Evolutionary conservation across 2,113 vertebrate species (phyloP).

Genomic region (Bucco capensis): DNA sequence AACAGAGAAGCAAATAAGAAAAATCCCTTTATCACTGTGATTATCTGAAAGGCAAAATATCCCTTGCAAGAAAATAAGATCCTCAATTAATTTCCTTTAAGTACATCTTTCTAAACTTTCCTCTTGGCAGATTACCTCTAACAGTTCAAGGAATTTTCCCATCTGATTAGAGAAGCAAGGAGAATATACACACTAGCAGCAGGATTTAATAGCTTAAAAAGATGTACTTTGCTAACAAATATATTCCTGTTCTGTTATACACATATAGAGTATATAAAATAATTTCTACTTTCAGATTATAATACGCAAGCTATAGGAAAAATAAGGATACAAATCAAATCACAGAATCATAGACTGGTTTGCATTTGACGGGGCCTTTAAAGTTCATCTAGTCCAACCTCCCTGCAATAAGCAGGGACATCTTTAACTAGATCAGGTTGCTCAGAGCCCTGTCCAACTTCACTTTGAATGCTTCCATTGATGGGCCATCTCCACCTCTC

Average conservation of each 20-base stretch:
- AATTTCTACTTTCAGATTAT: not conserved
- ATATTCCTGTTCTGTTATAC: not conserved
- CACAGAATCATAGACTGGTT: not conserved
- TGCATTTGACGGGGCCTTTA: not conserved
- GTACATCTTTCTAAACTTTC: not conserved
- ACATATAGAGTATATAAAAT: too few species aligned
- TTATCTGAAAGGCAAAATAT: not conserved
- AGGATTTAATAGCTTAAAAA: not conserved
- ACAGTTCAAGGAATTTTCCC: not conserved
- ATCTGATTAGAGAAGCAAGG: not conserved
- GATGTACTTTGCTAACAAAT: not conserved
- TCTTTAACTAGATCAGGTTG: not conserved
- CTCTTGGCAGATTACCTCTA: not conserved
- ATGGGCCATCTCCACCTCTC: not conserved
- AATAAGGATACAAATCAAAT: not conserved
- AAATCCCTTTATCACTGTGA: not conserved
- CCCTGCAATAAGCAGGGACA: not conserved
- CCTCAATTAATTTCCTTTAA: not conserved
- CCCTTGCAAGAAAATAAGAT: not conserved
- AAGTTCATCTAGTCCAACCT: not conserved
- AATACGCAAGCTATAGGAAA: not conserved
- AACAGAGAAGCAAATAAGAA: not conserved
- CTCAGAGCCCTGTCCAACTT: not conserved
- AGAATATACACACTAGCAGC: not conserved
- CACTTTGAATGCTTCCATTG: not conserved